Base-by-base conservation (phyloP, 2,888 invertebrate species). In the Dinocampus coccinellae region DNA sequence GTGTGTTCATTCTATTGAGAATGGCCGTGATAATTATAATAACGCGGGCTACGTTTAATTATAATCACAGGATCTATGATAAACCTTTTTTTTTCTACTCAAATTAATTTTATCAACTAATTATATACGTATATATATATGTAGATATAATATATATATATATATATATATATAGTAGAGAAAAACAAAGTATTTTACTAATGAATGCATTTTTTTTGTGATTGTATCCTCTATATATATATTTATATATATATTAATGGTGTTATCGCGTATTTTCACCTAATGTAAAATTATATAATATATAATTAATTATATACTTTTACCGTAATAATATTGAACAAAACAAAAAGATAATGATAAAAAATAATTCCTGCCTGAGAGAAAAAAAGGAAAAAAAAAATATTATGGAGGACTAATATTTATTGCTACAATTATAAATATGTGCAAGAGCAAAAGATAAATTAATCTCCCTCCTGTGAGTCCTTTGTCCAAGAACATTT, bases 181-280 rank as follows among this genome's bases (percentile, higher is more conserved):
- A 80, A 83, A 79, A 82, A 81, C 81, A 80, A 77, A 79, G 83
- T 84, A 84, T 85, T 85, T 84, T 84, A 84, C 78, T 84, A 47
- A 47, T 16, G 47, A 47, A 47, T 47, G 9, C 47, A 47, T 47
- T 47, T 47, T n/a, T 39, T 47, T 47, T 47, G 47, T 47, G 47
- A 47, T 7, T 47, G 20, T 6, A 16, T 16, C 16, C 47, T 47
- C 47, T 47, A 47, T 47, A 16, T n/a, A 16, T 3, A 39, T 39
- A 39, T 39, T 39, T 3, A 39, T n/a, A 39, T 13, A 39, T 39
- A 13, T n/a, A 47, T 47, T 3, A 39, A 39, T n/a, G 16, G n/a
- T 47, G 2, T 47, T n/a, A 7, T 47, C 47, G 47, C 47, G 16
- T 47, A 47, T 47, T 47, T 47, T 47, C 47, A 47, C 47, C 16